Percentiles rank a stretch among this genome's conserved stretches.
phyloP scores from a whole-genome alignment of 35 echinoderm and acorn worm species.

The Hemicentrotus pulcherrimus region DNA sequence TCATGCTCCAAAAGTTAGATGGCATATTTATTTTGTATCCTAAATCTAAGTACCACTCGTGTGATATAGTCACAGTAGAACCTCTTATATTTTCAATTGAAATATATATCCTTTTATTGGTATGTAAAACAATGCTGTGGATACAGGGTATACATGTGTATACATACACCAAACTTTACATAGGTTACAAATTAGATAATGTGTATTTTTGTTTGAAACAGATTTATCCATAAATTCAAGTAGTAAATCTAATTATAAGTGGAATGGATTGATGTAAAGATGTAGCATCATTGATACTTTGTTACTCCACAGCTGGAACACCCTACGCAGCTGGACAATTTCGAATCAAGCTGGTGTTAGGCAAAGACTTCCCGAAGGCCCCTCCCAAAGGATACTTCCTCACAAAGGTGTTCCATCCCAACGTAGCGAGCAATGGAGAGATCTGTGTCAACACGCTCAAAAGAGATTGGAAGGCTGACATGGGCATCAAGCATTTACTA shows the following conservation, averaged over 20 bases:
- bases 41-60: no score
- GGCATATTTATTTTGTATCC: no score
- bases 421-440: conserved; percentile 96
- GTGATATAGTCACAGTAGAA: no score
- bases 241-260: not conserved
- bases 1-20: no score
- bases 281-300: not conserved
- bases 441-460: conserved; percentile 99
- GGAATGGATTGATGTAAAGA: not conserved
- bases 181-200: not conserved
- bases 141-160: no score
- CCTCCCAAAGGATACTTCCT: conserved; percentile 98
- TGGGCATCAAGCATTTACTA: conserved; percentile 95
- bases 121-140: no score
- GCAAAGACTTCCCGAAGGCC: conserved; percentile 84
- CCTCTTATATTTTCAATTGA: no score
- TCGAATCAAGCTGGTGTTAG: conserved; percentile 90
- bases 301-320: conserved; percentile 76
- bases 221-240: not conserved
- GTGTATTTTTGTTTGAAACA: not conserved
- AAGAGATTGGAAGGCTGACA: conserved; percentile 93
- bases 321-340: conserved; percentile 93
- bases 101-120: no score
- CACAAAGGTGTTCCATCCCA: conserved; percentile 99
- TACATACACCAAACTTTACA: no score